Evolutionary conservation across 2,888 invertebrate species (phyloP).

Genomic region (Nesidiocoris tenuis): DNA sequence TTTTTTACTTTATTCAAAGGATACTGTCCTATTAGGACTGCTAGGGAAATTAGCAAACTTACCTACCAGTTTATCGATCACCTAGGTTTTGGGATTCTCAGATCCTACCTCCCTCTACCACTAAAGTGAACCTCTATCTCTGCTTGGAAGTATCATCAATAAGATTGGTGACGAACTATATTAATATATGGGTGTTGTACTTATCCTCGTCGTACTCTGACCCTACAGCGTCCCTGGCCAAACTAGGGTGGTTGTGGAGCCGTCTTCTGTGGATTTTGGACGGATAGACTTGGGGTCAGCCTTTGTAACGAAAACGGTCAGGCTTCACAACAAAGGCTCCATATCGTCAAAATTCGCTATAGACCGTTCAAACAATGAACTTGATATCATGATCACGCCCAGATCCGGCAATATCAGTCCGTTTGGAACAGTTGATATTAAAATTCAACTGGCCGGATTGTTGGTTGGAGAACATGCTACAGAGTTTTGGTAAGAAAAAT

Average conservation of each 20-base stretch:
- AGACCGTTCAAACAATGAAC: slow-evolving; percentile 55
- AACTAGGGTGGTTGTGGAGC: slow-evolving; percentile 53
- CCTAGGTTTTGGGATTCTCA: too few relatives aligned
- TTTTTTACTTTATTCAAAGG: too few relatives aligned
- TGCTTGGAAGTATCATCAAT: too few relatives aligned
- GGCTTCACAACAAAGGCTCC: slow-evolving; percentile 55
- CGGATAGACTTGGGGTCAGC: slow-evolving; percentile 55
- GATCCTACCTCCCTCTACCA: too few relatives aligned
- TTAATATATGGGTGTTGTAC: too few relatives aligned
- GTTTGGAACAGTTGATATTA: slow-evolving; percentile 50
- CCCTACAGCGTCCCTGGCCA: slow-evolving; percentile 52
- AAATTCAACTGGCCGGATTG: slow-evolving; percentile 55
- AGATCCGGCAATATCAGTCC: slow-evolving; percentile 54
- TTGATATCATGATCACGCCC: slow-evolving; percentile 55
- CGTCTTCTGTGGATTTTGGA: slow-evolving; percentile 55
- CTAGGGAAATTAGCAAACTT: too few relatives aligned
- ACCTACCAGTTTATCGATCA: too few relatives aligned
- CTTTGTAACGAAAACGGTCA: slow-evolving; percentile 54
- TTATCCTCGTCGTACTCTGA: too few relatives aligned
- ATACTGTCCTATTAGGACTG: too few relatives aligned
- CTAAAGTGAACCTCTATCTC: too few relatives aligned
- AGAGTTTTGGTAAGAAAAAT: slow-evolving; percentile 58
- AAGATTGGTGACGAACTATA: too few relatives aligned
- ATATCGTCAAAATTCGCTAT: slow-evolving; percentile 55
- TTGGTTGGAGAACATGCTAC: slow-evolving; percentile 54